These are phyloP conservation scores for Sepioteuthis lessoniana DNA, from an alignment of 2,888 invertebrate species.

Conservation along the genomic window DNA sequence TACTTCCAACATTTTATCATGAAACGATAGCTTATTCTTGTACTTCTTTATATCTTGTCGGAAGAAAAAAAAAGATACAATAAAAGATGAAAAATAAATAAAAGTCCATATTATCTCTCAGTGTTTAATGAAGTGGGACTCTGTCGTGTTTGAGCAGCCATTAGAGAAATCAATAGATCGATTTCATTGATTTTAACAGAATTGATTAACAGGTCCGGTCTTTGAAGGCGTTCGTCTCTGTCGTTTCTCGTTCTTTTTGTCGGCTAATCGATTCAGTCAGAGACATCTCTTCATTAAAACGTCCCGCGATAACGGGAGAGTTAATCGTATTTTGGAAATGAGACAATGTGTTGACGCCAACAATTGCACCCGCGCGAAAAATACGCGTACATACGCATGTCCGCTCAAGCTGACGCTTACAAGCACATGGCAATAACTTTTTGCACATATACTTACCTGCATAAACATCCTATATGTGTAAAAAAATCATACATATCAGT, in stretches of 20 bases:
- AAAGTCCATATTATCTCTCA: neutral
- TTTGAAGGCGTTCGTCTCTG: neutral
- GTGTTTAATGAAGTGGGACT: neutral
- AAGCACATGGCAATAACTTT: too few relatives aligned
- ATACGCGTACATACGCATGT: neutral
- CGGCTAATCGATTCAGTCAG: neutral
- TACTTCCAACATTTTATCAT: neutral
- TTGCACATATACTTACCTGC: too few relatives aligned
- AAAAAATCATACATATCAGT: too few relatives aligned
- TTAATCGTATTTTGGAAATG: neutral
- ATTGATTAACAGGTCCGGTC: neutral
- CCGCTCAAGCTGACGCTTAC: neutral
- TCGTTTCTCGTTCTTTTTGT: neutral
- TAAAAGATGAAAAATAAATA: too few relatives aligned
- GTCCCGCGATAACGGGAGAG: neutral
- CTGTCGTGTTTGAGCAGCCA: neutral
- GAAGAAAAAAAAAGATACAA: neutral
- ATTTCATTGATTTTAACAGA: neutral
- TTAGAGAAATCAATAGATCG: neutral
- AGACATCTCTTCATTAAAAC: conserved; percentile 1
- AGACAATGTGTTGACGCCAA: conserved; percentile 2
- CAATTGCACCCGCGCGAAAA: neutral
- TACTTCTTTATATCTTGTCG: neutral
- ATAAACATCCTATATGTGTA: too few relatives aligned
- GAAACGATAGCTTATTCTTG: too few relatives aligned